Conservation (phyloP, 2,888 invertebrate genomes). For the Drosophila kambysellisi region DNA sequence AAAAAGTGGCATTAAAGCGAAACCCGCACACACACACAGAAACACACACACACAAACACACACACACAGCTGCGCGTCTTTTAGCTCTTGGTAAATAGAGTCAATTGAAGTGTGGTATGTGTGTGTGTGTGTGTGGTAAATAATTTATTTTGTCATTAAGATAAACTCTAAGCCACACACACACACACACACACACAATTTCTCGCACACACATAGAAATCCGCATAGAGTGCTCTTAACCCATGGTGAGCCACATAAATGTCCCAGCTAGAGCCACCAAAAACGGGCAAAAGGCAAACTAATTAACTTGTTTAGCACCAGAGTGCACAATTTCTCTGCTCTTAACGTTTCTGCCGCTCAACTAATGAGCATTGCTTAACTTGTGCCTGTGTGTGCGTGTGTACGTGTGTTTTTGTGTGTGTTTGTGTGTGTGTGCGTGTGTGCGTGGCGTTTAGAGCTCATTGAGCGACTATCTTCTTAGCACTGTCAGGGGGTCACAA, state of each 20-base stretch:
- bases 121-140: conserved; percentile 53
- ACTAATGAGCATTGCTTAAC: conserved; percentile 65
- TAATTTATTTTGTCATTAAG: conserved; percentile 82
- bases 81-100: conserved; percentile 52
- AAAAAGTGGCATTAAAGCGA: conserved; percentile 66
- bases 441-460: conserved; percentile 35
- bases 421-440: background rate
- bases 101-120: conserved; percentile 61
- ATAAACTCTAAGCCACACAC: conserved; percentile 61
- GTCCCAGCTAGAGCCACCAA: conserved; percentile 43
- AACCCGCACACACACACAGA: conserved; percentile 25
- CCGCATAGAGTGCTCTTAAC: conserved; percentile 33
- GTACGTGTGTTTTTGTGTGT: background rate
- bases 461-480: conserved; percentile 17
- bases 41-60: background rate
- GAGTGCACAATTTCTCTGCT: conserved; percentile 59
- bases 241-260: conserved; percentile 59
- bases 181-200: conserved; percentile 7
- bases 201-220: conserved; percentile 4
- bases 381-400: conserved; percentile 7
- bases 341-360: conserved; percentile 50
- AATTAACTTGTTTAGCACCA: conserved; percentile 79
- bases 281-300: conserved; percentile 67
- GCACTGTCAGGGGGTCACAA: conserved; percentile 19
- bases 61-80: background rate